These are phyloP conservation scores for Dolichoris vasculosae DNA, from an alignment of 1,140 invertebrate species.

Conservation along the genomic window DNA sequence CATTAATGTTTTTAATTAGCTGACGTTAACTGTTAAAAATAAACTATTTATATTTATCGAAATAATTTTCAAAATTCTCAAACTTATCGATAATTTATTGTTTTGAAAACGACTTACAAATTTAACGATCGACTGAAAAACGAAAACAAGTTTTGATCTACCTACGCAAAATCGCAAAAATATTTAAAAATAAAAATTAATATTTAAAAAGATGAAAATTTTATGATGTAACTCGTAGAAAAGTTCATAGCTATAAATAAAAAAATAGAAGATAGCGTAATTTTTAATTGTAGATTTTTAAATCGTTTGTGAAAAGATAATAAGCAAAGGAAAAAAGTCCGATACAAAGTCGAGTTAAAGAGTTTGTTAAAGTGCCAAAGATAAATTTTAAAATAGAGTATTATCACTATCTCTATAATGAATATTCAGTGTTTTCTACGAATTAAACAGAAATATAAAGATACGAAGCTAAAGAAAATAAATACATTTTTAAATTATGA, in stretches of 20 bases:
- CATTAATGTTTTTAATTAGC: no score
- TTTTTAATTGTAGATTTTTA: no score
- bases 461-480: neutral
- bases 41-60: no score
- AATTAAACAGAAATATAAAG: neutral
- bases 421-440: neutral
- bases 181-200: neutral
- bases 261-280: no score
- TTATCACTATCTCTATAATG: neutral
- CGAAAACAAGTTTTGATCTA: neutral
- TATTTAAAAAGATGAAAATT: neutral
- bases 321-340: neutral
- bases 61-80: no score
- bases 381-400: neutral
- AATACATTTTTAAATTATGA: neutral
- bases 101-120: no score
- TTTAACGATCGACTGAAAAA: no score
- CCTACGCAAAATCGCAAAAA: neutral
- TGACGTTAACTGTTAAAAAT: no score
- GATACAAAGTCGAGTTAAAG: neutral
- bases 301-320: neutral
- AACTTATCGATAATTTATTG: neutral
- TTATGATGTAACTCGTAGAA: no score
- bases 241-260: no score
- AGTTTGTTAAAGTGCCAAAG: neutral